Evolutionary conservation across 2,113 vertebrate genomes (phyloP).

Genomic region (Megaleporinus macrocephalus): DNA sequence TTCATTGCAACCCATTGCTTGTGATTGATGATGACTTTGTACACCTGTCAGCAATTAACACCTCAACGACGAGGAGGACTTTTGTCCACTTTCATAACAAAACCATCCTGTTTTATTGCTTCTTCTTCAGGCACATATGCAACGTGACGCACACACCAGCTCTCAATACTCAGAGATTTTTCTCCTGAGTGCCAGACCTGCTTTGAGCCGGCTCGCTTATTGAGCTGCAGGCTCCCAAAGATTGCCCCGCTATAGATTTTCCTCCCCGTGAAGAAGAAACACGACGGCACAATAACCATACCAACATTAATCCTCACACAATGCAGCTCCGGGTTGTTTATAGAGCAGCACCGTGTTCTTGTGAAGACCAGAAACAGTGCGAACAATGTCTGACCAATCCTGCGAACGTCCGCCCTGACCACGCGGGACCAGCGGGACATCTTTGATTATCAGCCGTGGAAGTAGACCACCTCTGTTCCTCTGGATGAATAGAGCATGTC

Average conservation of each 20-base stretch:
- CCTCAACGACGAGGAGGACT: no score
- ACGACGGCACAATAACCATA: conserved; percentile 26
- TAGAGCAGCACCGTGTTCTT: not conserved
- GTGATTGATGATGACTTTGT: no score
- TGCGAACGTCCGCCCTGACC: not conserved
- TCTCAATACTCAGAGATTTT: not conserved
- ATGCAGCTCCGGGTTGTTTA: conserved; percentile 19
- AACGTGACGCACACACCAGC: no score
- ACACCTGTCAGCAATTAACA: no score
- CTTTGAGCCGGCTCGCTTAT: conserved; percentile 10
- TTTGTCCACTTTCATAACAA: no score
- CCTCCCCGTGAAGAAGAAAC: conserved; percentile 18
- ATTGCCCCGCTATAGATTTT: conserved; percentile 9
- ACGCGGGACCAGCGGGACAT: conserved; percentile 17
- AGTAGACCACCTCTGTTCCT: conserved; percentile 18
- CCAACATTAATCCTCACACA: conserved; percentile 40
- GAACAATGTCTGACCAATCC: conserved; percentile 12
- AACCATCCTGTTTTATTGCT: no score
- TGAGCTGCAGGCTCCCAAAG: not conserved
- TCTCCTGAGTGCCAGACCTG: not conserved
- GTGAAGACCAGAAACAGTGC: not conserved
- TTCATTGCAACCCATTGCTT: no score
- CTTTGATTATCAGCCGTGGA: conserved; percentile 41
- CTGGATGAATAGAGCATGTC: conserved; percentile 3
- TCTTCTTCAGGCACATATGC: no score